Conservation (phyloP, 37 sponge, comb jelly and placozoan genomes). For the Ianthella basta region DNA sequence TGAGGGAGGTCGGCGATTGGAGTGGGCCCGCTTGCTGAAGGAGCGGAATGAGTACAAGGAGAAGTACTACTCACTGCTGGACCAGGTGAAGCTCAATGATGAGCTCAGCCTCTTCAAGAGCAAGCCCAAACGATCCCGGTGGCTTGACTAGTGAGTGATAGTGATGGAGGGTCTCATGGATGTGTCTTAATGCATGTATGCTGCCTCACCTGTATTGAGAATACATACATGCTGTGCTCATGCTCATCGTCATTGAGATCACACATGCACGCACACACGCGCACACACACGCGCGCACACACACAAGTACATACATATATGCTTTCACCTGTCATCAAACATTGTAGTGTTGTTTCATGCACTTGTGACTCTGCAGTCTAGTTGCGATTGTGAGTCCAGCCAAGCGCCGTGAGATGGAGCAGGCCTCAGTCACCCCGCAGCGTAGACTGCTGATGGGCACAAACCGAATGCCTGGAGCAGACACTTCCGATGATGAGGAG, state of each 20-base stretch:
- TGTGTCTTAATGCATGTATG: not conserved
- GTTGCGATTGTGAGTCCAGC: conserved; percentile 76
- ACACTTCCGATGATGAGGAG: conserved; percentile 32
- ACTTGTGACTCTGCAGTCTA: conserved; percentile 42
- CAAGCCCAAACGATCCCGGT: conserved; percentile 60
- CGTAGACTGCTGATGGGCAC: conserved; percentile 38
- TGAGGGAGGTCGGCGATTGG: conserved; percentile 53
- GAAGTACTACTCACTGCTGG: conserved; percentile 81
- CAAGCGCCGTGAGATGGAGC: conserved; percentile 74
- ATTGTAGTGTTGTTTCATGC: too few species aligned
- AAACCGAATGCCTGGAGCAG: conserved; percentile 9
- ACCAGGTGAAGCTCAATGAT: conserved; percentile 83
- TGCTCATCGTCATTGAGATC: not conserved
- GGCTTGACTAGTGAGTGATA: conserved; percentile 79
- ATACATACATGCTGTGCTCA: too few species aligned
- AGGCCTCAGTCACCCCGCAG: conserved; percentile 48
- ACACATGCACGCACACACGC: not conserved
- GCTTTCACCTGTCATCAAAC: too few species aligned
- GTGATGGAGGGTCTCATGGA: not conserved
- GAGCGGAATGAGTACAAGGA: conserved; percentile 94
- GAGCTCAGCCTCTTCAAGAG: conserved; percentile 74
- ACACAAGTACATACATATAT: too few species aligned
- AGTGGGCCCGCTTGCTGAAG: conserved; percentile 74
- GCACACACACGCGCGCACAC: not conserved
- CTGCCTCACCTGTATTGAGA: not conserved